Evolutionary conservation across 2,888 invertebrate species (phyloP).

Genomic region (Watsonalla cultraria): DNA sequence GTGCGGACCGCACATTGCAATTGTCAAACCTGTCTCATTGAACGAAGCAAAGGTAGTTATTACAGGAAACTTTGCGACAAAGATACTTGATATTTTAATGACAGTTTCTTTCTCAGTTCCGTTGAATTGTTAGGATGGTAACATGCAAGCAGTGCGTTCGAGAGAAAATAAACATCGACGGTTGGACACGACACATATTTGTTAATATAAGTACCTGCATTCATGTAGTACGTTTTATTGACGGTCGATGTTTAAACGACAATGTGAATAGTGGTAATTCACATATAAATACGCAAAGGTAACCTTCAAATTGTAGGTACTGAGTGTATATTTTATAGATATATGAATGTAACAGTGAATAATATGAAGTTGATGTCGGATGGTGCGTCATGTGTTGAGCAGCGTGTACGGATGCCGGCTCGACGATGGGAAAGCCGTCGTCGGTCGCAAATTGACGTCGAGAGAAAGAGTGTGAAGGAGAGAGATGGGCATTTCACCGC

Average conservation of each 20-base stretch:
- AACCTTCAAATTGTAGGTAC: no score
- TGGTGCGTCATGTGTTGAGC: slow-evolving; percentile 15
- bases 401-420: slow-evolving; percentile 18
- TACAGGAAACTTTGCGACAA: slow-evolving; percentile 40
- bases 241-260: neutral
- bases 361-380: no score
- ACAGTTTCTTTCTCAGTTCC: slow-evolving; percentile 71
- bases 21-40: slow-evolving; percentile 21
- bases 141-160: slow-evolving; percentile 57
- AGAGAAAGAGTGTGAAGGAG: slow-evolving; percentile 76
- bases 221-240: neutral
- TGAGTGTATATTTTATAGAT: no score
- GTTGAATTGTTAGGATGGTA: slow-evolving; percentile 68
- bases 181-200: slow-evolving; percentile 36
- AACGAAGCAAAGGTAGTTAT: slow-evolving; percentile 40
- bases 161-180: slow-evolving; percentile 52
- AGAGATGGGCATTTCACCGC: slow-evolving; percentile 76
- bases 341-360: no score
- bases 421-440: slow-evolving; percentile 57
- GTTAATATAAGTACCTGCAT: slow-evolving; percentile 2
- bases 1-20: slow-evolving; percentile 35
- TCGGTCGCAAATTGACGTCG: slow-evolving; percentile 49
- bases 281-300: no score
- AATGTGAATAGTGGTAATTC: slow-evolving; percentile 3
- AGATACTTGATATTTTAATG: slow-evolving; percentile 62